phyloP scores from a whole-genome alignment of 2,888 invertebrate genomes.

The Mamestra brassicae region DNA sequence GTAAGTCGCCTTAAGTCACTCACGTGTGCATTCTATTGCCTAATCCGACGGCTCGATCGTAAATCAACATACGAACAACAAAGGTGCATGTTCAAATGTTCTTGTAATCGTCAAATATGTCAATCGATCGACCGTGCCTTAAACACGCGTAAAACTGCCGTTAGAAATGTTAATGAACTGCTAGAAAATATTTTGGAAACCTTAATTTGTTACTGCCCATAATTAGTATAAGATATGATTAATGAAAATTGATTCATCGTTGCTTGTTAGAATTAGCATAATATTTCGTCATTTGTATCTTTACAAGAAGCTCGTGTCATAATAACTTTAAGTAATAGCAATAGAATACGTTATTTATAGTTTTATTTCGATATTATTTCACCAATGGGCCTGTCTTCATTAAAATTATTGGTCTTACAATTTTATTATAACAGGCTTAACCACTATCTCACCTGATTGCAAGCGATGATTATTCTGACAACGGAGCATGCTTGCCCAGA shows the following conservation, averaged over 20 bases:
- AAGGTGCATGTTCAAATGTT: slow-evolving; percentile 24
- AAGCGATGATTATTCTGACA: not conserved
- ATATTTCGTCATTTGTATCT: slow-evolving; percentile 50
- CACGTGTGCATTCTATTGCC: slow-evolving; percentile 41
- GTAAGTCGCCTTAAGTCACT: slow-evolving; percentile 28
- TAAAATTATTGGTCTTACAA: not conserved
- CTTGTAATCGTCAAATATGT: slow-evolving; percentile 27
- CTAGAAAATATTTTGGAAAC: slow-evolving; percentile 48
- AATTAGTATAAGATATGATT: slow-evolving; percentile 58
- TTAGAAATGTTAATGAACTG: slow-evolving; percentile 55
- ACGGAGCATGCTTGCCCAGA: not conserved
- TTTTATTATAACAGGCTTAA: not conserved
- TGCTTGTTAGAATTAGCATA: slow-evolving; percentile 51
- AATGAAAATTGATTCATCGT: slow-evolving; percentile 57
- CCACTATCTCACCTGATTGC: not conserved
- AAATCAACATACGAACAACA: slow-evolving; percentile 47
- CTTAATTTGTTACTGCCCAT: slow-evolving; percentile 49
- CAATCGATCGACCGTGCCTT: slow-evolving; percentile 15
- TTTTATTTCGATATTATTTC: slow-evolving; percentile 19
- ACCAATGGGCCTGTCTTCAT: slow-evolving; percentile 7
- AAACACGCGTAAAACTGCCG: slow-evolving; percentile 24
- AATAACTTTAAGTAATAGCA: slow-evolving; percentile 43
- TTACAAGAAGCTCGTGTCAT: slow-evolving; percentile 37
- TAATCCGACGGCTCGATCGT: slow-evolving; percentile 34
- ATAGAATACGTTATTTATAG: slow-evolving; percentile 40